A percentile compares a stretch with the other conserved stretches of the same genome.
phyloP scores from a whole-genome alignment of 2,113 vertebrate species.

The Megaptera novaeangliae region DNA sequence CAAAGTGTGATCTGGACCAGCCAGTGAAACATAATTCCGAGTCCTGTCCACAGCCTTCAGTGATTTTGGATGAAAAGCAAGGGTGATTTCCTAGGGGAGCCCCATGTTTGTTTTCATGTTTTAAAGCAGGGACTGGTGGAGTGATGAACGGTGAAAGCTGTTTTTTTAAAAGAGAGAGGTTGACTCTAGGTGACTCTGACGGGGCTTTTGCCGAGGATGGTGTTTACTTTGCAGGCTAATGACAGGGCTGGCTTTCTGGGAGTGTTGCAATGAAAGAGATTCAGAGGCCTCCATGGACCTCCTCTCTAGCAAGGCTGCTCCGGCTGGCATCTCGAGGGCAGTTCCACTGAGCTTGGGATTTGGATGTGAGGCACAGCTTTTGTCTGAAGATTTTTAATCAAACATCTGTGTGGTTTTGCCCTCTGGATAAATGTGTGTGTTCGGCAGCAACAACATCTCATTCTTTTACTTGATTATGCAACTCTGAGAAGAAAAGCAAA shows the following conservation, averaged over 20 bases:
- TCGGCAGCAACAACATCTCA: not conserved
- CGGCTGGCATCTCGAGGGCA: fast-evolving
- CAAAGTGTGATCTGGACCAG: not conserved
- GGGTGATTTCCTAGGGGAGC: not conserved
- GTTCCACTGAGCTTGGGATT: not conserved
- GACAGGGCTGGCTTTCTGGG: conserved; percentile 18
- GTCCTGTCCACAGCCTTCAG: not conserved
- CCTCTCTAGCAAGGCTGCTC: not conserved
- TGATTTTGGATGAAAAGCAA: not conserved
- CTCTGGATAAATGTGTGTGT: not conserved
- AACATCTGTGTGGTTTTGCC: not conserved
- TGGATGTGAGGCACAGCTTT: not conserved
- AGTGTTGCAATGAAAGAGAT: not conserved
- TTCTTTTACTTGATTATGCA: not conserved
- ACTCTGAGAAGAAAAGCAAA: not conserved
- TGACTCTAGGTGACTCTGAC: not conserved
- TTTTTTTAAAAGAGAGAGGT: not conserved
- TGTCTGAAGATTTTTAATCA: not conserved
- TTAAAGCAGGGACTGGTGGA: not conserved
- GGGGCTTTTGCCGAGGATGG: not conserved
- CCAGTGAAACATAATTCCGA: not conserved
- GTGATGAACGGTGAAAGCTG: not conserved
- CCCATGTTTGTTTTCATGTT: not conserved
- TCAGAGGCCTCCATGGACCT: not conserved
- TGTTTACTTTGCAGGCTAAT: conserved; percentile 41